Evolutionary conservation across 30 jellyfish, hydroid and myxozoan genomes (phyloP), one percentile per base, ranked within the genome.

Genomic region (Turritopsis rubra): DNA sequence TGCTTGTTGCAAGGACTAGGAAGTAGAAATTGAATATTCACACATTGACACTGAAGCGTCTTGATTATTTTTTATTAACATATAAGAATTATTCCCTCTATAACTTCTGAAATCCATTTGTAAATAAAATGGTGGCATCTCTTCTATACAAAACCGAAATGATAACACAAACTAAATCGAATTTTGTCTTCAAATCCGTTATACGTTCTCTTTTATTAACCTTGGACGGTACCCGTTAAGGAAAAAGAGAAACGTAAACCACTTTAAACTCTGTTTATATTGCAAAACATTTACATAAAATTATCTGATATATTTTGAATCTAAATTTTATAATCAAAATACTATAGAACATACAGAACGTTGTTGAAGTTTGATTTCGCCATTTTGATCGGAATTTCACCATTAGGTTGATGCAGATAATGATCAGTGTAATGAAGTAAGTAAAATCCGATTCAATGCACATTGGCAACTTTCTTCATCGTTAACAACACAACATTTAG

Each of bases 401-500:
- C 19, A n/a, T 7, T n/a, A 68, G 77, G 77, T 1, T n/a, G 30
- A 68, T 68, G 16, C 30, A 16, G 21, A 9, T 68, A 27, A 9
- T 22, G 19, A 7, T n/a, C 23, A 68, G 19, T 9, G 23, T 80
- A 84, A 80, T 80, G 81, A 65, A 53, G 52, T 18, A 19, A 52
- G 52, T 29, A 86, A 91, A 73, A 75, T 85, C 41, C 72, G 28
- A 41, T 95, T 83, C 84, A 89, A 89, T 65, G 84, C 99, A 16
- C 99, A 95, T 65, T 95, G 99, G 99, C 97, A 95, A 66, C 75
- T 89, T 16, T 95, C 99, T 17, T 89, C 96, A 19, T 89, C 97
- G 1, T 53, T 95, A 16, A 89, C 97, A 68, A 89, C 99, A 4
- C 99, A 95, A 54, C 99, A 95, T 81, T 84, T 95, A n/a, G 91